phyloP scores from a whole-genome alignment of 2,113 vertebrate genomes.

The Prionailurus viverrinus region DNA sequence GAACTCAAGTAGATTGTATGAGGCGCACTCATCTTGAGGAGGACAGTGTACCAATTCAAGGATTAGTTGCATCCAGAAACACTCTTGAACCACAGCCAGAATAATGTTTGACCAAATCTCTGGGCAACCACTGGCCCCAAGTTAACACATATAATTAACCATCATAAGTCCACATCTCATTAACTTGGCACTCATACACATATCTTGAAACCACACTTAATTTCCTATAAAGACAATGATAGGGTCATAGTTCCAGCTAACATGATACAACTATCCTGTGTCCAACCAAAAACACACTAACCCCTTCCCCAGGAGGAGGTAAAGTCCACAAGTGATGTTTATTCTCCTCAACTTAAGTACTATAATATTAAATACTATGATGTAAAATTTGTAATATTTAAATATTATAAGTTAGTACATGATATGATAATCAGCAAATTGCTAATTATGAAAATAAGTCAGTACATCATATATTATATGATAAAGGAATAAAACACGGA shows the following conservation, averaged over 20 bases:
- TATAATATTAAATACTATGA: neutral
- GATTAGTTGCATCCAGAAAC: neutral
- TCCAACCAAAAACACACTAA: neutral
- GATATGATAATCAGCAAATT: neutral
- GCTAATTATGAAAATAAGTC: neutral
- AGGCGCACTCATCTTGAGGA: neutral
- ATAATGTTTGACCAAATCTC: neutral
- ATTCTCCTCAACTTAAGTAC: neutral
- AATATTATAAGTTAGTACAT: neutral
- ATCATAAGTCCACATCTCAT: neutral
- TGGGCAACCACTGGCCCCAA: neutral
- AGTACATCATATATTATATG: neutral
- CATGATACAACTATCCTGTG: neutral
- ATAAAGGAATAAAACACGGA: neutral
- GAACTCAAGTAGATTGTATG: neutral
- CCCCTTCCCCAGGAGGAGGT: neutral
- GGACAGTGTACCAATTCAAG: neutral
- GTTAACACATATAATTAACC: neutral
- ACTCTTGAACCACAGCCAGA: neutral
- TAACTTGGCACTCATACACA: neutral
- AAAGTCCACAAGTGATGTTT: neutral
- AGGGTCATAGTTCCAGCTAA: neutral
- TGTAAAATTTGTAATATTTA: neutral
- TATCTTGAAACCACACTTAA: neutral
- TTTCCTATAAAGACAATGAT: neutral